Conservation (phyloP, 92 coral and sea anemone species). For the Porites cylindrica region DNA sequence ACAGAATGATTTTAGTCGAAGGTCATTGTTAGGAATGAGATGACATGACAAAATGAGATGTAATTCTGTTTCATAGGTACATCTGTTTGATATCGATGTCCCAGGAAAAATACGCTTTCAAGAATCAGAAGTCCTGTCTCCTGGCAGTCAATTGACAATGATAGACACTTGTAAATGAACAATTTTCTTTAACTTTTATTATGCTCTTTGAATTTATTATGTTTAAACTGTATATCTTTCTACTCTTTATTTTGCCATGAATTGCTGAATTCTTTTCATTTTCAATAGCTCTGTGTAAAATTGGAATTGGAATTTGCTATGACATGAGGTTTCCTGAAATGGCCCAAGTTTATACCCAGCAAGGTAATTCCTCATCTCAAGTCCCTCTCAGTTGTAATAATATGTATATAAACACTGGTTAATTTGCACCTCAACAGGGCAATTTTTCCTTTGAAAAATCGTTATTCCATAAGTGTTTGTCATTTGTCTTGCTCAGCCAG, state of each 20-base stretch:
- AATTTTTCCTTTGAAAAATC: too few species aligned
- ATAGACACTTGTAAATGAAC: slow-evolving; percentile 83
- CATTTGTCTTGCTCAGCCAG: too few species aligned
- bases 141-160: slow-evolving; percentile 84
- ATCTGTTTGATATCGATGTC: slow-evolving; percentile 94
- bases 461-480: too few species aligned
- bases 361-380: slow-evolving; percentile 46
- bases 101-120: slow-evolving; percentile 95
- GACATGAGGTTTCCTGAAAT: slow-evolving; percentile 93
- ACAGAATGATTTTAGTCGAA: too few species aligned
- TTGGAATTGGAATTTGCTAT: slow-evolving; percentile 97
- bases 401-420: too few species aligned
- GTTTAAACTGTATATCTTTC: background rate
- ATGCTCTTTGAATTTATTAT: background rate
- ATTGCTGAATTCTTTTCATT: background rate
- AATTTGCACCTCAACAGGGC: too few species aligned
- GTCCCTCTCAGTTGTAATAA: background rate
- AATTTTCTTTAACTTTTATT: background rate
- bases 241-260: background rate
- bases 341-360: slow-evolving; percentile 91
- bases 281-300: slow-evolving; percentile 82
- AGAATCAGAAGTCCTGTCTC: slow-evolving; percentile 90
- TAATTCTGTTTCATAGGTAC: slow-evolving; percentile 66
- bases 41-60: background rate
- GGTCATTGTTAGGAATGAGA: too few species aligned